Base-by-base conservation (phyloP, 2,888 invertebrate genomes). In the Marronus borbonicus region DNA sequence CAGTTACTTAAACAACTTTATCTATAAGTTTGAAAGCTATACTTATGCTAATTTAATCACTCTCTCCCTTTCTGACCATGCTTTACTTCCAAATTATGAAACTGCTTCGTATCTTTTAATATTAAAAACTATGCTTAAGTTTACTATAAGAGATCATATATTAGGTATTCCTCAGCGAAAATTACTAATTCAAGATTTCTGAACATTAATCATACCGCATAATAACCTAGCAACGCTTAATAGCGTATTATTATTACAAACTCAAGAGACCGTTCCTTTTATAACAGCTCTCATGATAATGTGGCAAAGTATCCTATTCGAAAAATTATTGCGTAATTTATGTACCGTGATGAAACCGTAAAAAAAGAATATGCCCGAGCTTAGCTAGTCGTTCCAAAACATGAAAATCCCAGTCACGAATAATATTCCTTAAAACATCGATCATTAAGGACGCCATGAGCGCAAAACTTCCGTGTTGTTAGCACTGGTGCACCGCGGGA, bases 401-500 rank as follows among this genome's bases (percentile, higher is more conserved):
- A 68, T 49, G 68, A 44, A 68, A 68, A 68, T 68, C 68, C 65
- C 36, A 65, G 39, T 65, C 65, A 70, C 69, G 65, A 60, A 44
- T 24, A 58, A 44, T 60, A 60, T 44, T 72, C 44, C 58, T 72
- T 44, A 72, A 72, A 44, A 72, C 39, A 60, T 58, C 36, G 72
- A 72, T 72, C 72, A 60, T 72, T 72, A 72, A 60, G 39, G 44
- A 24, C 20, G 60, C 28, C 52, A 17, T 55, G 17, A 36, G 69
- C 69, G 69, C 72, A 58, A 78, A 78, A 78, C 76, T 78, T 78
- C 76, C 68, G 64, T 69, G 75, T 69, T 75, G 68, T 49, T 58
- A 65, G 64, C 49, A 55, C 66, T 76, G 55, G 55, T 39, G 68
- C 50, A n/a, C 60, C 55, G 60, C 60, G 44, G 66, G 74, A 72